Conservation (phyloP, 2,888 invertebrate species). For the Entomobrya proxima region DNA sequence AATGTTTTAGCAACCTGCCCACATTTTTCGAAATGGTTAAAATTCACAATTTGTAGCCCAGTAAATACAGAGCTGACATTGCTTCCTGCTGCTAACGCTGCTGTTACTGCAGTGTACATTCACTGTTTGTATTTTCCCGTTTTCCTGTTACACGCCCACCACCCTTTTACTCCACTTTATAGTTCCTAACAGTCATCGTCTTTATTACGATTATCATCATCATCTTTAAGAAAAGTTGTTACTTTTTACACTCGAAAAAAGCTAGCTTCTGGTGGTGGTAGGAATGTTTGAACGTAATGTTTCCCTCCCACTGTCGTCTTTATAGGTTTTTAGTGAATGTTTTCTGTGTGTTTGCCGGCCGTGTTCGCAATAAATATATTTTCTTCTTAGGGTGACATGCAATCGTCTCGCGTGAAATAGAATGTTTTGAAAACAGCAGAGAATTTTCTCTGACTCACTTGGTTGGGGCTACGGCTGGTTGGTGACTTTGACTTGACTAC, state of each 20-base stretch:
- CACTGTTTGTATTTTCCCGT: background rate
- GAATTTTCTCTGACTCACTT: background rate
- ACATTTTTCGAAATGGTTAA: slow-evolving; percentile 25
- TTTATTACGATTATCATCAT: background rate
- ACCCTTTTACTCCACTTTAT: slow-evolving; percentile 11
- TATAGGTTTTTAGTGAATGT: background rate
- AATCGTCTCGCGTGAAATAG: slow-evolving; percentile 12
- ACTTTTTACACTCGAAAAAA: slow-evolving; percentile 9
- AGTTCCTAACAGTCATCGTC: slow-evolving; percentile 2
- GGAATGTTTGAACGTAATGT: background rate
- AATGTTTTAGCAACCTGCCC: slow-evolving; percentile 36
- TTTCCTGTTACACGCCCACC: slow-evolving; percentile 30
- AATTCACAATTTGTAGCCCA: slow-evolving; percentile 11
- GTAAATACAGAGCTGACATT: too few relatives aligned
- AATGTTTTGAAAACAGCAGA: background rate
- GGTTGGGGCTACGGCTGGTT: too few relatives aligned
- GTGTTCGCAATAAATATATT: background rate
- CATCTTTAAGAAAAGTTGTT: slow-evolving; percentile 1
- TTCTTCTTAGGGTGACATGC: background rate
- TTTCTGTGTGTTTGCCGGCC: background rate
- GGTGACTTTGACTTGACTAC: background rate
- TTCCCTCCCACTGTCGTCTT: background rate
- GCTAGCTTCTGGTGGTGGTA: slow-evolving; percentile 10
- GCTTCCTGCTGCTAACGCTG: background rate
- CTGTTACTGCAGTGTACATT: too few relatives aligned